Base-by-base conservation (phyloP, 2,113 vertebrate genomes). In the Triplophysa dalaica region DNA sequence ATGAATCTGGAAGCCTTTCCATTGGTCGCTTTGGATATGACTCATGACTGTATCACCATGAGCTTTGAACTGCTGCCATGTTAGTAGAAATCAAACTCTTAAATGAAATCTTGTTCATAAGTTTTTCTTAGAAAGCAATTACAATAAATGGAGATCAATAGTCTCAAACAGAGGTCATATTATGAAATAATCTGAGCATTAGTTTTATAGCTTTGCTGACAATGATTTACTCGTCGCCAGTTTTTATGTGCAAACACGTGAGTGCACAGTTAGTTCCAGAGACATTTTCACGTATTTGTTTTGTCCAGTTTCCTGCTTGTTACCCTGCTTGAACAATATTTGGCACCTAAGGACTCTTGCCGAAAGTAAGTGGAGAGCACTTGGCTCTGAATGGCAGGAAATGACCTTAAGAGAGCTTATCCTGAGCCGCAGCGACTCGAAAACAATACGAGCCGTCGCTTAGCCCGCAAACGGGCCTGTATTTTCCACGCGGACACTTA, bases 301-400 rank as follows among this genome's bases (percentile, higher is more conserved):
- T 88, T 89, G 90, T 88, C 88, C 88, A 6, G 85, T 90, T 92
- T 92, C 91, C 89, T 64, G 22, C 26, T 61, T 19, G 64, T 7
- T 7, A 60, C 75, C 63, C 29, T 78, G 24, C 52, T 84, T 48
- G 56, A 16, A 61, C 24, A 19, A 4, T n/a, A 58, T 72, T 74
- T 52, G 29, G 68, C 67, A 85, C 89, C 87, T 87, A 89, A 90
- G 82, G 83, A 82, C 85, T 86, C 85, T 85, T 85, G 88, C 45
- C 66, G 83, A 85, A 87, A 89, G 86, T 88, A 88, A 89, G 90
- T 89, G 85, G 72, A 77, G 89, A 90, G 87, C 90, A 91, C 89
- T 90, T 16, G 4, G 54, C 0, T 68, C 29, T 91, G 90, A 94
- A 93, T 93, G 81, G 86, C 86, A 89, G 91, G 93, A 93, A 93